Evolutionary conservation across 1,140 invertebrate genomes (phyloP).

Genomic region (Anagrus nilaparvatae): DNA sequence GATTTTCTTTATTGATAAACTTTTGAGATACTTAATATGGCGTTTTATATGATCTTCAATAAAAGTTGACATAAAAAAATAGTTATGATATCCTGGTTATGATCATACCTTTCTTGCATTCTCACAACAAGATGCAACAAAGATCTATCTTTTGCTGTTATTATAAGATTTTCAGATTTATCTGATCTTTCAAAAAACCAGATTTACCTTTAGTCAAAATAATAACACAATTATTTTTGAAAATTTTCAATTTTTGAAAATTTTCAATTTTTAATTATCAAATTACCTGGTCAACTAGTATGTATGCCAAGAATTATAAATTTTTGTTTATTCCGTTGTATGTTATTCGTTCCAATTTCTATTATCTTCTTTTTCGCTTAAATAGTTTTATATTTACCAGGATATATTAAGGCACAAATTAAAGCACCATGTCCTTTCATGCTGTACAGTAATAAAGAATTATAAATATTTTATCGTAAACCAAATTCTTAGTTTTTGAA

Average conservation of each 20-base stretch:
- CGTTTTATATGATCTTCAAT: constrained; percentile 88
- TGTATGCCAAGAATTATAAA: constrained; percentile 74
- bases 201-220: constrained; percentile 66
- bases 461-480: constrained; percentile 7
- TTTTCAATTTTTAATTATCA: too few relatives aligned
- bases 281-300: constrained; percentile 83
- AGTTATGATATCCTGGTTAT: too few relatives aligned
- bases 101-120: constrained; percentile 84
- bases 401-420: constrained; percentile 83
- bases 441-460: constrained; percentile 44
- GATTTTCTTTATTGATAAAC: constrained; percentile 19
- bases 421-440: constrained; percentile 97
- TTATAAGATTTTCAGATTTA: constrained; percentile 75
- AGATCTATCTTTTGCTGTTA: constrained; percentile 56
- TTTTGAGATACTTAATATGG: constrained; percentile 63
- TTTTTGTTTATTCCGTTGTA: constrained; percentile 69
- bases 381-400: constrained; percentile 80
- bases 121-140: constrained; percentile 66
- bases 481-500: too few relatives aligned
- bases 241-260: not conserved
- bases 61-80: constrained; percentile 88
- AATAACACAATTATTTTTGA: constrained; percentile 8
- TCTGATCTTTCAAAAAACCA: constrained; percentile 72
- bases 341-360: constrained; percentile 80
- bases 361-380: constrained; percentile 55